phyloP scores from a whole-genome alignment of 2,888 invertebrate genomes.

The Tubulanus polymorphus region DNA sequence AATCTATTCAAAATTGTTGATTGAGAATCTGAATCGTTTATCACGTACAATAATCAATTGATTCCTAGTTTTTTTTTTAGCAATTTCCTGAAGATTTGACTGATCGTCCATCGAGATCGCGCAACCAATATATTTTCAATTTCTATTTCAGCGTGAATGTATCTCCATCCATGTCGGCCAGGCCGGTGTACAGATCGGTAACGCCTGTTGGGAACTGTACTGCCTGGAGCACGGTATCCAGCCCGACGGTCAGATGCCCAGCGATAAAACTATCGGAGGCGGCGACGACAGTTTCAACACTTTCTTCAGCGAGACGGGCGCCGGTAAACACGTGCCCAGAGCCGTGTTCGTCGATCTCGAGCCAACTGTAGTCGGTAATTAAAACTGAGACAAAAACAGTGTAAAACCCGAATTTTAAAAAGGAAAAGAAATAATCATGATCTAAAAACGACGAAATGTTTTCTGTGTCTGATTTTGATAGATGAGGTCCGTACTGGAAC shows the following conservation, averaged over 20 bases:
- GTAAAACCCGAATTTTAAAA: neutral
- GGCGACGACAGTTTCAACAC: slow-evolving; percentile 82
- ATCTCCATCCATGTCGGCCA: slow-evolving; percentile 53
- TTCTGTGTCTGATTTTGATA: neutral
- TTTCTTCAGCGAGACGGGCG: slow-evolving; percentile 71
- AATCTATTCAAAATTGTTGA: too few species aligned
- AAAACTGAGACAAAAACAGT: neutral
- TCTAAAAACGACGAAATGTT: neutral
- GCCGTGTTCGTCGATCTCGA: slow-evolving; percentile 89
- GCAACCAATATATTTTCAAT: neutral
- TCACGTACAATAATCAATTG: too few species aligned
- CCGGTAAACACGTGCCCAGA: slow-evolving; percentile 91
- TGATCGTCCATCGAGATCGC: too few species aligned
- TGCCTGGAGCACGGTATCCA: slow-evolving; percentile 56
- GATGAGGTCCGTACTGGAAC: slow-evolving; percentile 43
- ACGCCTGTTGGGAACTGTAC: slow-evolving; percentile 57
- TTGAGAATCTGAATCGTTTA: too few species aligned
- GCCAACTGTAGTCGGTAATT: slow-evolving; percentile 81
- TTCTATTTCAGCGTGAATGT: slow-evolving; percentile 36
- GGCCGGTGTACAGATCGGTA: slow-evolving; percentile 55
- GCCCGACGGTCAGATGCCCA: slow-evolving; percentile 58
- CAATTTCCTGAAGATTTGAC: too few species aligned
- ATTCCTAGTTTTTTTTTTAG: too few species aligned
- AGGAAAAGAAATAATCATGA: slow-evolving; percentile 60
- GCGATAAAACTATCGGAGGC: slow-evolving; percentile 66